Percentiles rank a stretch among this genome's conserved stretches.
phyloP scores from a whole-genome alignment of 2,888 invertebrate genomes.

The Sturmia bella region DNA sequence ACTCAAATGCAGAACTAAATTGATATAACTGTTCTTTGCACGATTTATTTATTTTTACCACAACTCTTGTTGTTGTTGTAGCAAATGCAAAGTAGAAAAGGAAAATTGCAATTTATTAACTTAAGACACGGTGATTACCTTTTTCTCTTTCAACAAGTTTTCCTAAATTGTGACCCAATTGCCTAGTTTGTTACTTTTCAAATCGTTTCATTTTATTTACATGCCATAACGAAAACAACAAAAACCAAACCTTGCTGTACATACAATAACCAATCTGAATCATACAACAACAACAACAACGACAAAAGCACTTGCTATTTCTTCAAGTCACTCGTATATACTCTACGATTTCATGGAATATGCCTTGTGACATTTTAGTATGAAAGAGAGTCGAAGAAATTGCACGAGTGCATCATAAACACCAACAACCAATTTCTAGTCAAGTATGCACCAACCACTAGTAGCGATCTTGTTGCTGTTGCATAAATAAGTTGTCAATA shows the following conservation, averaged over 20 bases:
- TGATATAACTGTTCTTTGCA: too few species aligned
- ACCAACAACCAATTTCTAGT: conserved; percentile 21
- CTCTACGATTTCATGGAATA: conserved; percentile 27
- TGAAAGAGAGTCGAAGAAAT: conserved; percentile 47
- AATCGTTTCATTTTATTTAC: conserved; percentile 68
- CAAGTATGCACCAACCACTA: conserved; percentile 24
- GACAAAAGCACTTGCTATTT: conserved; percentile 31
- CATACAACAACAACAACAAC: conserved; percentile 8
- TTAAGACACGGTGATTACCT: conserved; percentile 40
- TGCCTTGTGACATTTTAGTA: conserved; percentile 61
- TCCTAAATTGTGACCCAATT: conserved; percentile 81
- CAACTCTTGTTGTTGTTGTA: conserved; percentile 4
- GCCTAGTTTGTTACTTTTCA: conserved; percentile 74
- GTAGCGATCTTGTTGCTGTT: conserved; percentile 27
- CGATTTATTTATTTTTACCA: neutral
- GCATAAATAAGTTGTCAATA: conserved; percentile 62
- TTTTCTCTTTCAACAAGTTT: conserved; percentile 75
- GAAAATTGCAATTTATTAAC: conserved; percentile 28
- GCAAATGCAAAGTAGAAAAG: neutral
- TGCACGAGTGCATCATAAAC: conserved; percentile 5
- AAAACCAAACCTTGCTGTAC: conserved; percentile 24
- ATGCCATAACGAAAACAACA: conserved; percentile 61
- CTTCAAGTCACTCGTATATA: conserved; percentile 15
- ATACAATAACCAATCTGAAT: neutral
- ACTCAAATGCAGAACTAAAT: too few species aligned